These are phyloP conservation scores for Leptatherina wallacei DNA, from an alignment of 2,797 vertebrate genomes.

Conservation along the genomic window DNA sequence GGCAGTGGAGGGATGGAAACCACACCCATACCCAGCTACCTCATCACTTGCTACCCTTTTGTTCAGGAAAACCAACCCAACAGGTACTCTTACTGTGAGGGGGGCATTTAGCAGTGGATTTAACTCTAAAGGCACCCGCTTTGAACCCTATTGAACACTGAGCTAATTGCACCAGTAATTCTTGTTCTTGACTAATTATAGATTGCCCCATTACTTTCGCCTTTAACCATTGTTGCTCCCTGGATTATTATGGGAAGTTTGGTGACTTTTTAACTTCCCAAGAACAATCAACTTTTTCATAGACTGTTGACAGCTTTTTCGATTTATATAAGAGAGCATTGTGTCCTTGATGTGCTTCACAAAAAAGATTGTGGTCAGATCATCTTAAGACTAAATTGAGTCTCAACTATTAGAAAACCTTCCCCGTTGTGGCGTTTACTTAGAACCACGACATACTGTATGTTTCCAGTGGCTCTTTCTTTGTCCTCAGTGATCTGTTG, in stretches of 20 bases:
- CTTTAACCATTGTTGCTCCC: slow-evolving; percentile 12
- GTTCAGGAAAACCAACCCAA: slow-evolving; percentile 98
- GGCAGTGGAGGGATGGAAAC: slow-evolving; percentile 89
- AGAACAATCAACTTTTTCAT: slow-evolving; percentile 21
- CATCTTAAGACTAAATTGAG: slow-evolving; percentile 37
- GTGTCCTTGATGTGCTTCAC: slow-evolving; percentile 17
- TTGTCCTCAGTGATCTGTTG: slow-evolving; percentile 66
- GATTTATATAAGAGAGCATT: slow-evolving; percentile 14
- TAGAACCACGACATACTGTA: slow-evolving; percentile 28
- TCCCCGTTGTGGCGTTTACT: slow-evolving; percentile 46
- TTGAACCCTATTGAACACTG: not conserved
- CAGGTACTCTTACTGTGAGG: slow-evolving; percentile 83
- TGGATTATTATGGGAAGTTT: slow-evolving; percentile 17
- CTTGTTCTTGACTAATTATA: not conserved
- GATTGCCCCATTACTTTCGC: slow-evolving; percentile 1
- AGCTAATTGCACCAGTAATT: not conserved
- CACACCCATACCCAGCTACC: slow-evolving; percentile 95
- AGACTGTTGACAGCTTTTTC: not conserved
- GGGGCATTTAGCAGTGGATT: not conserved
- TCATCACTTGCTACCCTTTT: slow-evolving; percentile 99
- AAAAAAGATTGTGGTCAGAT: slow-evolving; percentile 38
- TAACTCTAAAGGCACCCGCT: not conserved
- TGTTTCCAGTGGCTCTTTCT: slow-evolving; percentile 67
- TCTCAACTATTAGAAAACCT: slow-evolving; percentile 35
- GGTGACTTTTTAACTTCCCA: slow-evolving; percentile 30